phyloP scores from a whole-genome alignment of 2,888 invertebrate species.

The Torymus aiolomorphi region DNA sequence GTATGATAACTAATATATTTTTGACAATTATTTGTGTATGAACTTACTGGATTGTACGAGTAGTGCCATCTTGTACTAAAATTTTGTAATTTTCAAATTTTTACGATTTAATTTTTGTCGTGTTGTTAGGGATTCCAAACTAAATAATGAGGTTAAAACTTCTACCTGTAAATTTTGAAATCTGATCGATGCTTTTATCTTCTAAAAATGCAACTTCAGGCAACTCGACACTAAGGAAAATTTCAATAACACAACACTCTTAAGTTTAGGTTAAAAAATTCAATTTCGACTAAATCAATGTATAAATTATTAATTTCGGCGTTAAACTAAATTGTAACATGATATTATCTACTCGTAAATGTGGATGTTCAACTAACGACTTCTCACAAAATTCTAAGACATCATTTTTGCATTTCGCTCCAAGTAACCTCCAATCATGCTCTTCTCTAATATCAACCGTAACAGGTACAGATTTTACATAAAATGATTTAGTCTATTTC shows the following conservation, averaged over 20 bases:
- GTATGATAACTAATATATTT: neutral
- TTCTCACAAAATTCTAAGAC: neutral
- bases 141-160: no score
- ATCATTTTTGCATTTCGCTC: neutral
- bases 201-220: slow-evolving; percentile 35
- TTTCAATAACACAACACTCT: neutral
- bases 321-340: slow-evolving; percentile 56
- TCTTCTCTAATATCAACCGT: neutral
- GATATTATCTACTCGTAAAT: slow-evolving; percentile 63
- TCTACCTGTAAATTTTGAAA: no score
- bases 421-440: neutral
- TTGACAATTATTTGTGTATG: neutral
- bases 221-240: slow-evolving; percentile 2
- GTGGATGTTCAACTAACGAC: slow-evolving; percentile 62
- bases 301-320: slow-evolving; percentile 31
- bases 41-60: slow-evolving; percentile 15
- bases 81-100: slow-evolving; percentile 12
- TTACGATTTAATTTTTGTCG: no score
- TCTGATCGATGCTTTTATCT: neutral
- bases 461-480: no score
- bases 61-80: slow-evolving; percentile 23
- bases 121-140: no score
- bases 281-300: slow-evolving; percentile 23
- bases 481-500: no score
- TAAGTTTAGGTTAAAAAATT: slow-evolving; percentile 37